Percentiles rank a stretch among this genome's conserved stretches.
Evolutionary conservation across 2,888 invertebrate genomes (phyloP).

Genomic region (Leptinotarsa haldemani): DNA sequence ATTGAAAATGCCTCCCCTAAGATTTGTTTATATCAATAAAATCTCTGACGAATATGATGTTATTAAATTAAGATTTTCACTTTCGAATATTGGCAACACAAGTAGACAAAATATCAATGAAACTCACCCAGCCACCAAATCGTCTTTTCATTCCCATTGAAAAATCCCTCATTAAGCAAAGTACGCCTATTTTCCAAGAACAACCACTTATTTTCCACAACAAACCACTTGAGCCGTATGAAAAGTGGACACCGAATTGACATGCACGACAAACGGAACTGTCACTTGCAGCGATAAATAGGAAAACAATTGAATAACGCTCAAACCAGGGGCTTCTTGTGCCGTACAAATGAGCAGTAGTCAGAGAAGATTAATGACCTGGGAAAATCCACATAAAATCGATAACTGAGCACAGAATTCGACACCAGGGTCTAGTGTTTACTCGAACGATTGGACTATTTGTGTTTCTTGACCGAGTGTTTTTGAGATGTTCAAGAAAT

Average conservation of each 20-base stretch:
- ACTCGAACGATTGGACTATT: background rate
- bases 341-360: conserved; percentile 5
- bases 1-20: no score
- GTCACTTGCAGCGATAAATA: conserved; percentile 11
- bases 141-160: background rate
- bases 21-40: no score
- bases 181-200: background rate
- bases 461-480: background rate
- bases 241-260: conserved; percentile 14
- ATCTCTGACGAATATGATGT: no score
- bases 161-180: conserved; percentile 1
- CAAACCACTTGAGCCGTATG: conserved; percentile 6
- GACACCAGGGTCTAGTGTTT: background rate
- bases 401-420: background rate
- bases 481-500: no score
- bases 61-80: no score
- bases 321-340: conserved; percentile 10
- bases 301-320: conserved; percentile 12
- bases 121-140: background rate
- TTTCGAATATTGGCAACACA: no score
- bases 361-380: conserved; percentile 2
- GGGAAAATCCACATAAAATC: conserved; percentile 1
- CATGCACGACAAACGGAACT: conserved; percentile 4
- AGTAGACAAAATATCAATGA: background rate
- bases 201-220: conserved; percentile 12